phyloP scores from a whole-genome alignment of 2,888 invertebrate species.

The Tipula confusa region DNA sequence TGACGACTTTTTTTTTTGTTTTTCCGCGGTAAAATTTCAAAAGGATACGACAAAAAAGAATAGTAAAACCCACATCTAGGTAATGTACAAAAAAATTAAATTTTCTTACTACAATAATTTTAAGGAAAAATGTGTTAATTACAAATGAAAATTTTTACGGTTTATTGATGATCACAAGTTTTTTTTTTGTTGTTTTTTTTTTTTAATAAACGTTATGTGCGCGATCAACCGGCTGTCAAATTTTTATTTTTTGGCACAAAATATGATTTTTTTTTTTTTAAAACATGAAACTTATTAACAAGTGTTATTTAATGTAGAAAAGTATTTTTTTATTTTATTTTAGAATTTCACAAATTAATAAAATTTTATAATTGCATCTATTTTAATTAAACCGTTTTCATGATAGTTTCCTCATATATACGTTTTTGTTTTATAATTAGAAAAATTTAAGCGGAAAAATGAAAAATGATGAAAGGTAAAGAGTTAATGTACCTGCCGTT shows the following conservation, averaged over 20 bases:
- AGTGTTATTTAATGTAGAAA: neutral
- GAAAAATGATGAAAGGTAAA: too few species aligned
- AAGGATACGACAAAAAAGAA: neutral
- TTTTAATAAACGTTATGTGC: neutral
- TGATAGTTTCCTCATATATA: neutral
- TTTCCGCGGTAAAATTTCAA: neutral
- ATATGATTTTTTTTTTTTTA: neutral
- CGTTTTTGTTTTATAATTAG: neutral
- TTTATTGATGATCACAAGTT: neutral
- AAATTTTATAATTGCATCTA: neutral
- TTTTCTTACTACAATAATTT: too few species aligned
- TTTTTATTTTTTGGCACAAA: neutral
- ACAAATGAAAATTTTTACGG: neutral
- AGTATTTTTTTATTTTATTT: neutral
- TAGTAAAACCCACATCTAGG: neutral
- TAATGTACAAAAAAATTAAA: neutral
- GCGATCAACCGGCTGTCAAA: constrained; percentile 14
- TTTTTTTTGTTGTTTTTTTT: neutral
- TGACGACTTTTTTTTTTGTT: too few species aligned
- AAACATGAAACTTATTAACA: neutral
- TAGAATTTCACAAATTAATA: neutral
- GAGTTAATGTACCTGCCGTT: too few species aligned
- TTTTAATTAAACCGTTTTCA: neutral
- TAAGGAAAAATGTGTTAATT: neutral
- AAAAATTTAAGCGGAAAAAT: neutral